phyloP scores from a whole-genome alignment of 2,113 vertebrate genomes.

The Tetrax tetrax region DNA sequence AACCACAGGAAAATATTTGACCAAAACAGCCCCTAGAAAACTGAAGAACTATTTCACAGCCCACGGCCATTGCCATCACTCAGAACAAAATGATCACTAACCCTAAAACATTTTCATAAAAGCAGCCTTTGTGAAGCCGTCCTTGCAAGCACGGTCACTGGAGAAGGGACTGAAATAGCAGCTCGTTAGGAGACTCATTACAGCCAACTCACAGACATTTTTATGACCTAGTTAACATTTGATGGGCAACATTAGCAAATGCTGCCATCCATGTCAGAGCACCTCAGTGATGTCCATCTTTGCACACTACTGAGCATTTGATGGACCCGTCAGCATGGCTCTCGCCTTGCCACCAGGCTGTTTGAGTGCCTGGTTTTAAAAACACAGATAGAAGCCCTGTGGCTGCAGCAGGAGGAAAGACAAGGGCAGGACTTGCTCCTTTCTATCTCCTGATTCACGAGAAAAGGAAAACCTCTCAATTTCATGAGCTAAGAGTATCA shows the following conservation, averaged over 20 bases:
- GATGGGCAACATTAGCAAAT: neutral
- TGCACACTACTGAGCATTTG: neutral
- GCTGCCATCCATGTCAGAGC: fast-evolving
- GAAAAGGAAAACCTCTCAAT: neutral
- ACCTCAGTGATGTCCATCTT: neutral
- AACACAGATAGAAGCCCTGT: neutral
- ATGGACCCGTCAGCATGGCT: neutral
- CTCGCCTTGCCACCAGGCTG: neutral
- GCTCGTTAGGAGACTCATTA: neutral
- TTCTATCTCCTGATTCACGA: neutral
- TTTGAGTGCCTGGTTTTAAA: neutral
- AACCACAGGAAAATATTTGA: neutral
- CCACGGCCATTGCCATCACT: neutral
- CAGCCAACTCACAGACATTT: neutral
- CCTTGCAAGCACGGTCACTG: fast-evolving
- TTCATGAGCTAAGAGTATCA: neutral
- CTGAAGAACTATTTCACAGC: neutral
- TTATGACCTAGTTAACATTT: slow-evolving; percentile 19
- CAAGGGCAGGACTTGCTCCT: neutral
- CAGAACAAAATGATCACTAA: neutral
- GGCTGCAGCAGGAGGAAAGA: neutral
- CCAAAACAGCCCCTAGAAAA: neutral
- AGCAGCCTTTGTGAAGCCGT: neutral
- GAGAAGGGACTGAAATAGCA: neutral
- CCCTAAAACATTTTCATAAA: neutral